phyloP scores from a whole-genome alignment of 2,888 invertebrate species.

The Cheilosia variabilis region DNA sequence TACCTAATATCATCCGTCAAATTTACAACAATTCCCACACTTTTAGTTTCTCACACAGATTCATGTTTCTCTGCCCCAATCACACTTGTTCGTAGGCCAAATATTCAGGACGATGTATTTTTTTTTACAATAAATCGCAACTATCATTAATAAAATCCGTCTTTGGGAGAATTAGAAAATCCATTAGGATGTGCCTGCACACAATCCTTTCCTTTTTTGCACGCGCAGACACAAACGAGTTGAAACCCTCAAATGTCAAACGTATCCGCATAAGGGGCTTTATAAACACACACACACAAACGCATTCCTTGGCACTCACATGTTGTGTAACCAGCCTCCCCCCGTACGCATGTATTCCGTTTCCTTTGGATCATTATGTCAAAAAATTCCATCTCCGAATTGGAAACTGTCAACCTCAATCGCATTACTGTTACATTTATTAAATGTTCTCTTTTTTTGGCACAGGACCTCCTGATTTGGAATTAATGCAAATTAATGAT shows the following conservation, averaged over 20 bases:
- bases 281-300: constrained; percentile 29
- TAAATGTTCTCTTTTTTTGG: constrained; percentile 62
- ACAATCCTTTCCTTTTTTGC: constrained; percentile 80
- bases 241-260: constrained; percentile 66
- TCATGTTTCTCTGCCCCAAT: neutral
- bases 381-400: constrained; percentile 72
- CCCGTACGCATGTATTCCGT: constrained; percentile 1
- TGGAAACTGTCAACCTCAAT: constrained; percentile 75
- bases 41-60: constrained; percentile 16
- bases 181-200: constrained; percentile 75
- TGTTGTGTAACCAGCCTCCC: neutral
- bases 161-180: constrained; percentile 65
- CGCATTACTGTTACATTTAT: constrained; percentile 72
- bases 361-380: constrained; percentile 70
- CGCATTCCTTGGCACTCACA: constrained; percentile 48
- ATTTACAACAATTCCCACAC: neutral
- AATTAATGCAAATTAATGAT: constrained; percentile 84
- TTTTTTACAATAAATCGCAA: constrained; percentile 52
- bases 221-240: constrained; percentile 53
- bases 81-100: constrained; percentile 43
- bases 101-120: constrained; percentile 7
- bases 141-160: constrained; percentile 70
- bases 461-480: constrained; percentile 81
- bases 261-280: constrained; percentile 40
- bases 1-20: too few relatives aligned